These are phyloP conservation scores for Gymnosoma rotundatum DNA, from an alignment of 2,888 invertebrate species.

Conservation along the genomic window DNA sequence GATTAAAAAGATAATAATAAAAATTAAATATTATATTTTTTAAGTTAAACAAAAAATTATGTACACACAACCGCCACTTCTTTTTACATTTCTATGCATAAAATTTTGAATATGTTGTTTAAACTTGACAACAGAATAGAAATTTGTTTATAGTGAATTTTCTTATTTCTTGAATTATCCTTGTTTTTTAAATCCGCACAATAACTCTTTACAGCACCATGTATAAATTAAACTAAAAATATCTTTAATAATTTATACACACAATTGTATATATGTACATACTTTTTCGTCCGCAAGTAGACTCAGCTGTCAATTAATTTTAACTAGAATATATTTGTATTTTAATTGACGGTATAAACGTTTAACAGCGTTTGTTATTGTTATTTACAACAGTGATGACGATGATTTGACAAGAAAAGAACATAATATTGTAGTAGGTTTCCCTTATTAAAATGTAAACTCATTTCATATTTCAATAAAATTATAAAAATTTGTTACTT, in stretches of 20 bases:
- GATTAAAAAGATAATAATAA: constrained; percentile 34
- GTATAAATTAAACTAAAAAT: constrained; percentile 44
- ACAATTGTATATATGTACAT: no score
- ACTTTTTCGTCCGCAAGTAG: not conserved
- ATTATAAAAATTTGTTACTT: constrained; percentile 39
- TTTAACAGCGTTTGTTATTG: constrained; percentile 32
- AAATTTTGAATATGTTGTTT: not conserved
- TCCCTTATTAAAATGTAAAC: constrained; percentile 12
- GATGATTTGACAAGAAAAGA: constrained; percentile 47
- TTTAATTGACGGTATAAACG: constrained; percentile 44
- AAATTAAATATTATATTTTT: not conserved
- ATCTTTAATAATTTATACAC: constrained; percentile 17
- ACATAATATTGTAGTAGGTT: constrained; percentile 1
- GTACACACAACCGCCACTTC: constrained; percentile 10
- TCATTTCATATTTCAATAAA: constrained; percentile 44
- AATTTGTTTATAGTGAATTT: not conserved
- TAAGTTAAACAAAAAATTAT: not conserved
- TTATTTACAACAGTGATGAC: constrained; percentile 17
- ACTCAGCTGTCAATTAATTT: constrained; percentile 53
- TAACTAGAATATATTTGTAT: constrained; percentile 43
- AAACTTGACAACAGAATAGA: not conserved
- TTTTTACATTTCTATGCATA: not conserved
- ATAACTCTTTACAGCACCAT: constrained; percentile 22
- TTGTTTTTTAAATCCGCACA: not conserved
- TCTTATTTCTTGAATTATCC: not conserved